Evolutionary conservation across 2,888 invertebrate genomes (phyloP).

Genomic region (Apamea anceps): DNA sequence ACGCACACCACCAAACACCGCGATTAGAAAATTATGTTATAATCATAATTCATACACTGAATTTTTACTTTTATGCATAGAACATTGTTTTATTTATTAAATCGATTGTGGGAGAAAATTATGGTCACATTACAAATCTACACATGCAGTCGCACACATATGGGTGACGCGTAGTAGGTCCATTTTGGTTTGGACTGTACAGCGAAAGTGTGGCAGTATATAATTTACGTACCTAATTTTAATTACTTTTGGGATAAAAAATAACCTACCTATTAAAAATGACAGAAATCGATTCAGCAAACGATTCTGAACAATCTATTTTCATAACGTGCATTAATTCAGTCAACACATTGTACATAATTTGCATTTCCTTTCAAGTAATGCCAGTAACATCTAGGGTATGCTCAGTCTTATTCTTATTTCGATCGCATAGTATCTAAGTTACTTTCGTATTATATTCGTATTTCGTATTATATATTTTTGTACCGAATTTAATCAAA

Average conservation of each 20-base stretch:
- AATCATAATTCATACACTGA: background rate
- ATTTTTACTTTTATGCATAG: background rate
- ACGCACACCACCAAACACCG: background rate
- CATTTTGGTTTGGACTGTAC: background rate
- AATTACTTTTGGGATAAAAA: background rate
- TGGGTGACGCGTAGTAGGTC: background rate
- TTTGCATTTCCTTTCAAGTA: background rate
- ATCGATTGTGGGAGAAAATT: background rate
- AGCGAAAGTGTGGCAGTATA: background rate
- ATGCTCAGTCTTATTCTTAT: constrained; percentile 9
- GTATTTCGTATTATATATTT: too few species aligned
- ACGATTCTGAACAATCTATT: background rate
- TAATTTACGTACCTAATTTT: background rate
- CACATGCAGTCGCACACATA: background rate
- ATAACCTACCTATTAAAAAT: background rate
- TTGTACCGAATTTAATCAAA: background rate
- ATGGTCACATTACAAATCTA: background rate
- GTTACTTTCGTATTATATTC: background rate
- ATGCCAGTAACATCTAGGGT: background rate
- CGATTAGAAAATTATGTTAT: background rate
- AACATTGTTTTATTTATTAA: background rate
- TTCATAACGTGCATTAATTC: background rate
- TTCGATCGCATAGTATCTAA: constrained; percentile 15
- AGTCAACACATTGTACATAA: background rate
- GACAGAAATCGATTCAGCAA: background rate